These are phyloP conservation scores for Tetraneura akinire DNA, from an alignment of 1,140 invertebrate species.

Conservation along the genomic window DNA sequence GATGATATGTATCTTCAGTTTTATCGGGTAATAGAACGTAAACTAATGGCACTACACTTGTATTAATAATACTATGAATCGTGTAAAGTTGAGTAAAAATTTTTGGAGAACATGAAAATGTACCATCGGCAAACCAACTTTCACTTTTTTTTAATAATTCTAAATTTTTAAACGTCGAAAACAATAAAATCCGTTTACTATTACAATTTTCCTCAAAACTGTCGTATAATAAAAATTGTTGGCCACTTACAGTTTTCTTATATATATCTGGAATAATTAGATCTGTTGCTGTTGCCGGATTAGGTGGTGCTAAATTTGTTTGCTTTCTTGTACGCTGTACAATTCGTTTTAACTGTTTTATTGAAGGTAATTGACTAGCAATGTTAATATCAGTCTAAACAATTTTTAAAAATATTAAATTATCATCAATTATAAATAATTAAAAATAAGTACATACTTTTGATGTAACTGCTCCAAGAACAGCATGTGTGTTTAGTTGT, in stretches of 20 bases:
- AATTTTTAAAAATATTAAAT: no score
- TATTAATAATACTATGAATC: neutral
- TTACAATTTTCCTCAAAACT: neutral
- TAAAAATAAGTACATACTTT: no score
- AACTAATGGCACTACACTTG: constrained; percentile 1
- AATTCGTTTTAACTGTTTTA: constrained; percentile 10
- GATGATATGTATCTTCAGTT: neutral
- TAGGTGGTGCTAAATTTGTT: constrained; percentile 24
- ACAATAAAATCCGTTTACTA: constrained; percentile 17
- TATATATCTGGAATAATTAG: constrained; percentile 1
- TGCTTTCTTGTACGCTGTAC: constrained; percentile 12
- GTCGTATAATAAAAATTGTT: constrained; percentile 17
- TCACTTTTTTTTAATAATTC: no score
- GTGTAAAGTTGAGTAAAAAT: constrained; percentile 14
- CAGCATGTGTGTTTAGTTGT: no score
- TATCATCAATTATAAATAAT: no score
- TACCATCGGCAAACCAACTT: constrained; percentile 2
- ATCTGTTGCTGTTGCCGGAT: neutral
- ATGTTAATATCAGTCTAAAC: neutral
- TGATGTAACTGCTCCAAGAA: no score
- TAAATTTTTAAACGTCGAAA: constrained; percentile 1
- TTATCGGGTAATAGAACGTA: constrained; percentile 10
- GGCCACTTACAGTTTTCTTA: neutral
- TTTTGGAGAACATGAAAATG: constrained; percentile 7
- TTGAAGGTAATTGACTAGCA: constrained; percentile 22